Evolutionary conservation across 2,888 invertebrate genomes (phyloP), one percentile per base, ranked within the genome.

Genomic region (Limnephilus lunatus): DNA sequence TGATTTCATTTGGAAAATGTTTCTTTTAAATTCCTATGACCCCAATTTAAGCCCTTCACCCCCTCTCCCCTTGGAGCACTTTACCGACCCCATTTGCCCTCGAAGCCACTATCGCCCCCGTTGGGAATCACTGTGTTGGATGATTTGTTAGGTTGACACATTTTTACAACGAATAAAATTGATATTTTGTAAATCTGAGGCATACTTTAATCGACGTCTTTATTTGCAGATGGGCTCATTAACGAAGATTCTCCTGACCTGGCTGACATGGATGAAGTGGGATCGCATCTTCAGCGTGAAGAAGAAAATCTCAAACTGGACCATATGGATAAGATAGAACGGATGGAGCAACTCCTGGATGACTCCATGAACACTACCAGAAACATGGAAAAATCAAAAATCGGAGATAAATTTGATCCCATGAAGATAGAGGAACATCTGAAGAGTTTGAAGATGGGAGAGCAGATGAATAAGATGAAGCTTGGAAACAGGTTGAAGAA

Each of bases 191-290:
- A 68, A 53, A 53, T 19, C 12, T 0, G 15, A 48, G 14, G 48
- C 15, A 19, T 15, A 53, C 0, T 19, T 19, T 19, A 25, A 25
- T 25, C 2, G 2, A 68, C 1, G 7, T 68, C 2, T 68, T n/a
- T 87, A 31, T 87, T 53, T 80, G 1, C 89, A 93, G 93, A 93
- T 92, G 92, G 85, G 11, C 39, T 68, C 0, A 81, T 91, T 1
- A 88, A 82, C 32, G 88, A 32, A 32, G 93, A 93, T 86, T 93
- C 93, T 30, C 91, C 82, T 4, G 93, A 93, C 48, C 85, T 93
- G 85, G 93, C 89, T 32, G 93, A 93, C 53, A 86, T 82, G 30
- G 93, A 93, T 82, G 93, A 93, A 88, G 92, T 93, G 35, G 93
- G 92, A 19, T 53, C 85, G 25, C 83, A 90, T 2, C 30, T 93